phyloP scores from a whole-genome alignment of 2,797 vertebrate species.

The Sarcoramphus papa region DNA sequence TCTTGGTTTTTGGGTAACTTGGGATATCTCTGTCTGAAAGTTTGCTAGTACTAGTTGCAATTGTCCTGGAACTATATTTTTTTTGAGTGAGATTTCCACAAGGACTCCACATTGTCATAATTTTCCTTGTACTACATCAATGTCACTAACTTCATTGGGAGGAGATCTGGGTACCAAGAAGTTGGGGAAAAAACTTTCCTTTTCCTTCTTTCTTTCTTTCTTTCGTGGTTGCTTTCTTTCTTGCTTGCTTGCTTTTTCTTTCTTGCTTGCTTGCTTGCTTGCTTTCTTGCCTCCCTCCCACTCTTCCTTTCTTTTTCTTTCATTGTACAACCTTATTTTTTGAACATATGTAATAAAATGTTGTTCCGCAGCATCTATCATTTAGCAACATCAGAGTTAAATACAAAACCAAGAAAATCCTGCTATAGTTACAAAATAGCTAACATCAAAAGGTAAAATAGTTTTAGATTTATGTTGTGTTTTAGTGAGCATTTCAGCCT shows the following conservation, averaged over 20 bases:
- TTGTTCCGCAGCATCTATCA: not conserved
- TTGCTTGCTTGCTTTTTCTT: rapidly evolving
- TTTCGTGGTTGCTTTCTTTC: rapidly evolving
- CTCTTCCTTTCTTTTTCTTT: not conserved
- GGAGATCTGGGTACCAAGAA: not conserved
- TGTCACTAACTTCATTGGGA: not conserved
- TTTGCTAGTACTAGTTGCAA: not conserved
- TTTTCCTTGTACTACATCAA: not conserved
- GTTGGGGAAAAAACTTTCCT: rapidly evolving
- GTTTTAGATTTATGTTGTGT: not conserved
- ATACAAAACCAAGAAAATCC: not conserved
- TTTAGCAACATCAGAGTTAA: not conserved
- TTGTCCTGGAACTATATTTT: not conserved
- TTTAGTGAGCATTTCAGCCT: not conserved
- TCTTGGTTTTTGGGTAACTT: not conserved
- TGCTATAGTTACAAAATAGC: not conserved
- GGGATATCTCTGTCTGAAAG: not conserved
- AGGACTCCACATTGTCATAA: not conserved
- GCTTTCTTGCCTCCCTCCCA: rapidly evolving
- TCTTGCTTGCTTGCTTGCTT: not conserved
- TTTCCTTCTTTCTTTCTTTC: rapidly evolving
- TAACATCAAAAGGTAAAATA: not conserved
- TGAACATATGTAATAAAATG: not conserved
- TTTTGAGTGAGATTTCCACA: not conserved
- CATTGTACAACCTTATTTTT: not conserved